Evolutionary conservation across 2,888 invertebrate genomes (phyloP).

Genomic region (Hemaris fuciformis): DNA sequence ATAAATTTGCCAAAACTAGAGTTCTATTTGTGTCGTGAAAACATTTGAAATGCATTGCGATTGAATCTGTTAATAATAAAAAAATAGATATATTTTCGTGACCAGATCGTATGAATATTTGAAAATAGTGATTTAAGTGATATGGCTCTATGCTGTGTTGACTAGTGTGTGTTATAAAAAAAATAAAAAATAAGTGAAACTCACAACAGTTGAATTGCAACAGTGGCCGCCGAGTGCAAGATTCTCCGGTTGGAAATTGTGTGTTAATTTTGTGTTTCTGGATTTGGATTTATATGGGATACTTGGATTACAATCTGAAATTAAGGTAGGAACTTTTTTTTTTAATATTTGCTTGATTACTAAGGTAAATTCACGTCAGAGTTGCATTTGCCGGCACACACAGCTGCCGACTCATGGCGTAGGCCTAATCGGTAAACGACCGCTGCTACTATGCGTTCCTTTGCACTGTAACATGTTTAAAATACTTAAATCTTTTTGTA

Average conservation of each 20-base stretch:
- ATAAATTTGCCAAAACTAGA: background rate
- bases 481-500: background rate
- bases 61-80: background rate
- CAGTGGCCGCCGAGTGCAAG: conserved; percentile 3
- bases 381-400: conserved; percentile 11
- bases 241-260: conserved; percentile 8
- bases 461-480: background rate
- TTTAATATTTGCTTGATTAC: conserved; percentile 17
- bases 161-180: conserved; percentile 17
- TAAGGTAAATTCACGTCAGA: conserved; percentile 29
- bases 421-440: conserved; percentile 43
- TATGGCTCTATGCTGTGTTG: background rate
- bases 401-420: conserved; percentile 24
- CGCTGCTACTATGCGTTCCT: background rate
- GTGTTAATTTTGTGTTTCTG: conserved; percentile 11
- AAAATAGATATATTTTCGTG: background rate
- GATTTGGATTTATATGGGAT: conserved; percentile 60
- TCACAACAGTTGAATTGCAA: background rate
- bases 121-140: background rate
- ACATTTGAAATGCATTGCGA: background rate
- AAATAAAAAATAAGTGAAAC: conserved; percentile 15
- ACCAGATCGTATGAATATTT: background rate
- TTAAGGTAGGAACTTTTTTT: conserved; percentile 54
- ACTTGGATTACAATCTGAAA: conserved; percentile 56
- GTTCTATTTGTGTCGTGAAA: background rate